Conservation (phyloP, 2,888 invertebrate genomes). For the Trilocha varians region DNA sequence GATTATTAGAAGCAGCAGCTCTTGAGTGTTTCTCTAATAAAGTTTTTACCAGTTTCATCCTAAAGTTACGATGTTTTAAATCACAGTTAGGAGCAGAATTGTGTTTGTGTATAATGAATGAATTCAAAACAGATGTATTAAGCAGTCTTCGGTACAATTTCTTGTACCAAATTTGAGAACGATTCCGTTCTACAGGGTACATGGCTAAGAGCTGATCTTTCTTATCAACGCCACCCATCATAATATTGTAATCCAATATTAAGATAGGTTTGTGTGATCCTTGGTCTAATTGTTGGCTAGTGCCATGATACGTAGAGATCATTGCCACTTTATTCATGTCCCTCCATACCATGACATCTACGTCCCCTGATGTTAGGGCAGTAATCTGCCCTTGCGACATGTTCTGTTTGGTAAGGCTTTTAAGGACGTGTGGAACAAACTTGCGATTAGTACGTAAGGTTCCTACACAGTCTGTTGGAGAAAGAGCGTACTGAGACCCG, state of each 20-base stretch:
- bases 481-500: too few species aligned
- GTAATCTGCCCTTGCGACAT: slow-evolving; percentile 12
- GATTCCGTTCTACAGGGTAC: background rate
- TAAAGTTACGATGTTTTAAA: too few species aligned
- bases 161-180: background rate
- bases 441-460: slow-evolving; percentile 13
- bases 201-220: background rate
- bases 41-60: too few species aligned
- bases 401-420: slow-evolving; percentile 10
- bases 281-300: too few species aligned
- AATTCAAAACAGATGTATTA: background rate
- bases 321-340: slow-evolving; percentile 19
- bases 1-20: too few species aligned
- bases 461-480: slow-evolving; percentile 15
- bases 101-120: background rate
- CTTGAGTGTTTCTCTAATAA: too few species aligned
- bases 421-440: slow-evolving; percentile 13
- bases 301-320: slow-evolving; percentile 16
- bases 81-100: too few species aligned
- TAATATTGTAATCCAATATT: background rate
- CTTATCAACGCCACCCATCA: background rate
- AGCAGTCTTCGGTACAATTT: background rate
- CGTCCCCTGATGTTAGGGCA: slow-evolving; percentile 15
- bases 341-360: slow-evolving; percentile 39
- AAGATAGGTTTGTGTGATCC: background rate